Evolutionary conservation across 1,140 invertebrate genomes (phyloP).

Genomic region (Neodiprion virginianus): DNA sequence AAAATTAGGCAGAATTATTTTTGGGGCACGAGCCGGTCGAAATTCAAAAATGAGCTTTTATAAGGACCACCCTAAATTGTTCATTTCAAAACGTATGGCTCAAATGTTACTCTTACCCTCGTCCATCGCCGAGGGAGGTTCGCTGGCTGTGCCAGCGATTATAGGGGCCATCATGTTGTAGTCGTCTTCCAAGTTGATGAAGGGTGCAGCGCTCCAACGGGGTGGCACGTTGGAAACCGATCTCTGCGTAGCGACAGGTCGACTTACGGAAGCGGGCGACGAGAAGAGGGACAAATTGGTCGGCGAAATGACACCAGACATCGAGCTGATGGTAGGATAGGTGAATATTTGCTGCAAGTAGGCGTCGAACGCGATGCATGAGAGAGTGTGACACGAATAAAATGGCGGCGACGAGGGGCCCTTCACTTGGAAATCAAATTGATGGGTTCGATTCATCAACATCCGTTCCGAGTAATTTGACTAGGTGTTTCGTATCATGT

Average conservation of each 20-base stretch:
- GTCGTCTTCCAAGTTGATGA: conserved; percentile 91
- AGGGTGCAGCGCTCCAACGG: conserved; percentile 85
- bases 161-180: conserved; percentile 81
- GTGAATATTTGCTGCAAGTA: conserved; percentile 79
- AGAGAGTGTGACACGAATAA: conserved; percentile 18
- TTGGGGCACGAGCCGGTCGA: too few species aligned
- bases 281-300: conserved; percentile 89
- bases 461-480: too few species aligned
- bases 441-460: too few species aligned
- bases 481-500: too few species aligned
- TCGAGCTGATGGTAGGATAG: conserved; percentile 82
- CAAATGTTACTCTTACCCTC: conserved; percentile 46
- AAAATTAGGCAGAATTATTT: too few species aligned
- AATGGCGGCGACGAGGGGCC: too few species aligned
- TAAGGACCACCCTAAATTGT: too few species aligned
- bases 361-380: conserved; percentile 15
- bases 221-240: conserved; percentile 68
- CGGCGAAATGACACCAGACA: conserved; percentile 87
- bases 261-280: conserved; percentile 77
- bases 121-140: conserved; percentile 55
- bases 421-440: too few species aligned
- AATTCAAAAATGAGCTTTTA: too few species aligned
- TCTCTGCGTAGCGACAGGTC: conserved; percentile 66
- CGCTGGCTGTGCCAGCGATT: conserved; percentile 56
- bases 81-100: too few species aligned